Conservation (phyloP, 2,797 vertebrate species). For the Chanos chanos region DNA sequence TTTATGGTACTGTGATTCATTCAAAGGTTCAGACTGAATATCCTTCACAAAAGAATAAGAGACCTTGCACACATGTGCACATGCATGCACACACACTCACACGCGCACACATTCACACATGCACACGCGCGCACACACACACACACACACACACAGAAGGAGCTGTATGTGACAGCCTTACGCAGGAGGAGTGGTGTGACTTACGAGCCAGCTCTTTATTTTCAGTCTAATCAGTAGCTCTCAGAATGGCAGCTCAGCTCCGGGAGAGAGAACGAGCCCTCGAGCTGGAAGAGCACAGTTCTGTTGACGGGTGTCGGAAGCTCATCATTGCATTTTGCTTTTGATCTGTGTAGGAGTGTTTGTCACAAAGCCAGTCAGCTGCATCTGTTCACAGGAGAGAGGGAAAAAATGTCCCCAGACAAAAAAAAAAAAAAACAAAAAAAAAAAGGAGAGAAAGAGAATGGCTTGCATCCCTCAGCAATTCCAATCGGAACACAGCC, state of each 20-base stretch:
- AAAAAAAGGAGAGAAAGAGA: conserved; percentile 10
- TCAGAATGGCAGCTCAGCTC: conserved; percentile 26
- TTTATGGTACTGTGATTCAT: no score
- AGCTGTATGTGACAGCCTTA: no score
- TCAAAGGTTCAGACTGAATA: no score
- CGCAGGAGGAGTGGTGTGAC: no score
- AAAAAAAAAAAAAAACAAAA: conserved; percentile 12
- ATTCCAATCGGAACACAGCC: conserved; percentile 54
- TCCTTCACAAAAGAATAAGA: no score
- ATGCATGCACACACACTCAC: no score
- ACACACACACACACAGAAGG: no score
- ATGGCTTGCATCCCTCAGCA: conserved; percentile 58
- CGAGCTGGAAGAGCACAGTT: conserved; percentile 36
- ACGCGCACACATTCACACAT: no score
- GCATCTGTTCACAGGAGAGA: conserved; percentile 25
- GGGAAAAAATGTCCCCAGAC: conserved; percentile 35
- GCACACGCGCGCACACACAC: no score
- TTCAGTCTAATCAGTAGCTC: conserved; percentile 41
- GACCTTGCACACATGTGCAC: no score
- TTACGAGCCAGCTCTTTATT: no score
- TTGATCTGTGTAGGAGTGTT: conserved; percentile 44
- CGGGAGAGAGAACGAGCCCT: conserved; percentile 22
- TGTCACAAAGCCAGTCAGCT: conserved; percentile 34
- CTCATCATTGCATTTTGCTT: conserved; percentile 38
- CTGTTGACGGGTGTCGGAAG: conserved; percentile 29